These are phyloP conservation scores for Geotrupes spiniger DNA, from an alignment of 2,888 invertebrate genomes.

Conservation along the genomic window DNA sequence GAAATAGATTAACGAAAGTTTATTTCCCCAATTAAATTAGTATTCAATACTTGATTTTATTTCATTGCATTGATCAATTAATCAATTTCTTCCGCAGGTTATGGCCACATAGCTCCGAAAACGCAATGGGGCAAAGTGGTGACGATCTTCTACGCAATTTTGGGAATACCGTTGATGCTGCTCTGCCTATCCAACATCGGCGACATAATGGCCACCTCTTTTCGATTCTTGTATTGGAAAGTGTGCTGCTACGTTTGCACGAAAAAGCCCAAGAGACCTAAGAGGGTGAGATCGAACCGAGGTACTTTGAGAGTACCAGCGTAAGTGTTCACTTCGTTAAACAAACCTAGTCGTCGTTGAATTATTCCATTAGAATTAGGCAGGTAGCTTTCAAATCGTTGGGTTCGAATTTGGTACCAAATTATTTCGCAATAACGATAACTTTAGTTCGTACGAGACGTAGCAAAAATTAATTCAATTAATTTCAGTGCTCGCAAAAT, in stretches of 20 bases:
- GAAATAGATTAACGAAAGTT: no score
- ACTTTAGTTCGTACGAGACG: no score
- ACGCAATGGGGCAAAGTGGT: slow-evolving; percentile 91
- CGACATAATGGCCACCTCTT: slow-evolving; percentile 90
- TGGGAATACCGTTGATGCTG: slow-evolving; percentile 93
- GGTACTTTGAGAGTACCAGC: slow-evolving; percentile 37
- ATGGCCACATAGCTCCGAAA: slow-evolving; percentile 93
- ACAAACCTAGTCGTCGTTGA: background rate
- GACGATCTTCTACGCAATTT: slow-evolving; percentile 93
- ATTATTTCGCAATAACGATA: no score
- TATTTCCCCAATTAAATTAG: no score
- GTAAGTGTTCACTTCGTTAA: background rate
- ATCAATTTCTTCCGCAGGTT: no score
- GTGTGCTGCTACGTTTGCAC: slow-evolving; percentile 89
- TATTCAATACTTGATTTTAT: no score
- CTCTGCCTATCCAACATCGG: slow-evolving; percentile 92
- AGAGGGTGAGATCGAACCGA: slow-evolving; percentile 47
- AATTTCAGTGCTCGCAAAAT: no score
- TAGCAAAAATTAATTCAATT: no score
- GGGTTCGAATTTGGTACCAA: no score
- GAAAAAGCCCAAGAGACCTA: slow-evolving; percentile 65
- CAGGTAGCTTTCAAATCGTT: no score
- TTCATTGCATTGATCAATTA: no score
- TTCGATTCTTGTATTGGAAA: slow-evolving; percentile 91
- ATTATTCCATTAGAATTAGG: no score